phyloP scores from a whole-genome alignment of 2,113 vertebrate genomes.

The Silurus glanis region DNA sequence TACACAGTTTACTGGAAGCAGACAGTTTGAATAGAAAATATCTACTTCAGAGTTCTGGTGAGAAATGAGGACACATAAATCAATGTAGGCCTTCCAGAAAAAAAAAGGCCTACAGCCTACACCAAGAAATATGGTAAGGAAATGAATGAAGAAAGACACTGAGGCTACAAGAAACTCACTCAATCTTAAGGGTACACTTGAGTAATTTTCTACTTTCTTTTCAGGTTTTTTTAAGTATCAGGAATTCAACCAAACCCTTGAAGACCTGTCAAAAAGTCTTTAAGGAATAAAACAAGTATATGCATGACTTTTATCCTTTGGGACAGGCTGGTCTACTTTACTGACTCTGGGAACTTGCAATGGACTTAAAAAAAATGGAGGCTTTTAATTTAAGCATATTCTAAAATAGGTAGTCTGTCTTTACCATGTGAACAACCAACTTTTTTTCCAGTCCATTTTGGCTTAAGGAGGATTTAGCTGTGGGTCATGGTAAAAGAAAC shows the following conservation, averaged over 20 bases:
- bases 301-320: background rate
- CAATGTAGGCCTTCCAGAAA: background rate
- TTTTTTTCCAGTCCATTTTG: background rate
- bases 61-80: constrained; percentile 26
- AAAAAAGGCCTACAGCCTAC: background rate
- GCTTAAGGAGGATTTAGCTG: constrained; percentile 21
- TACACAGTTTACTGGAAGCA: background rate
- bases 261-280: background rate
- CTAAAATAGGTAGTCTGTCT: constrained; percentile 31
- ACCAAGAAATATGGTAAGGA: constrained; percentile 28
- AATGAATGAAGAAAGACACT: background rate
- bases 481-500: constrained; percentile 38
- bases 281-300: constrained; percentile 18
- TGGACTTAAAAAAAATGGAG: constrained; percentile 25
- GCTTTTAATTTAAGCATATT: constrained; percentile 40
- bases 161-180: background rate
- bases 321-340: constrained; percentile 18
- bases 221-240: background rate
- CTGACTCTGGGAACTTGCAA: constrained; percentile 14
- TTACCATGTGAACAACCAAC: constrained; percentile 21
- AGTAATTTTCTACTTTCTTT: background rate
- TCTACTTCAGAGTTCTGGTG: constrained; percentile 6
- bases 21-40: background rate
- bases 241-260: background rate
- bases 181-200: constrained; percentile 2